Evolutionary conservation across 2,888 invertebrate genomes (phyloP), one percentile per base, ranked within the genome.

Genomic region (Orthonevra nobilis): DNA sequence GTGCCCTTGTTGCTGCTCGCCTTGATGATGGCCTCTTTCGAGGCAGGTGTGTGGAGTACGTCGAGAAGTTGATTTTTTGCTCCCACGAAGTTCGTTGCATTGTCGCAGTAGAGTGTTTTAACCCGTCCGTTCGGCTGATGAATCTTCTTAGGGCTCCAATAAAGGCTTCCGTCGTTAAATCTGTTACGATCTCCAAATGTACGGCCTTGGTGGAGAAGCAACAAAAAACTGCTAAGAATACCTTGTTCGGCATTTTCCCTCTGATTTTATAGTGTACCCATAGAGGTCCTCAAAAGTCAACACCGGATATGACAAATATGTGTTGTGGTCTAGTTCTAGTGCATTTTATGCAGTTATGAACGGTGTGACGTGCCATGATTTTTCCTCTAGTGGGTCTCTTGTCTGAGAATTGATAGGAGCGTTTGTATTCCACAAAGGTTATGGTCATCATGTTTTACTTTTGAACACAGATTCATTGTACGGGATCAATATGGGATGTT

Each of bases 121-220:
- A 23, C 23, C 5, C 23, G 23, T 23, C 23, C 23, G 5, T 5
- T 23, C 23, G 23, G 23, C 23, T 23, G 23, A 23, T 23, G 23
- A 23, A 23, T 23, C 23, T 23, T 23, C 23, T 23, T 23, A 23
- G 5, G 23, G 23, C 23, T 23, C 23, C 5, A 23, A 23, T 23
- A 23, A 23, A 23, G 23, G 23, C 23, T 23, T 23, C 23, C 23
- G 23, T 23, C 23, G 44, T 40, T 4, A 19, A 9, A 2, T 40
- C 40, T 7, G 17, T 40, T 4, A 26, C 44, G 3, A 14, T 5
- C 23, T 23, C 23, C 3, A 81, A 23, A 56, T 81, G 82, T 19
- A 74, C 15, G 0, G 81, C 81, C 30, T 81, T 81, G 2, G 81
- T 73, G 1, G 44, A 9, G 28, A 82, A 74, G 30, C 81, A 77